Evolutionary conservation across 2,797 vertebrate genomes (phyloP), one percentile per base, ranked within the genome.

Genomic region (Eulemur coronatus): DNA sequence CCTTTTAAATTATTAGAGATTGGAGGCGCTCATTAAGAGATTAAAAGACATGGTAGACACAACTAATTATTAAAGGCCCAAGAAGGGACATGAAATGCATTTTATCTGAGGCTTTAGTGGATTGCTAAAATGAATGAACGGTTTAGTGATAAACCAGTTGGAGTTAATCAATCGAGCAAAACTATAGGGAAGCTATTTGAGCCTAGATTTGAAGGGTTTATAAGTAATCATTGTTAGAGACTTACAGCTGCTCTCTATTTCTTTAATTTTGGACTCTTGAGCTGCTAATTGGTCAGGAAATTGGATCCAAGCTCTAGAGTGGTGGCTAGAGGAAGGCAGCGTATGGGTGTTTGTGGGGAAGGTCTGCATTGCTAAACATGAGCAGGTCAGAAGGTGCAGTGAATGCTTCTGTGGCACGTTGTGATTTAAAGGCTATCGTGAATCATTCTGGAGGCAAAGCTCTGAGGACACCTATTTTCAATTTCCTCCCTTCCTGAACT

Each of bases 111-210:
- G 38, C 17, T 98, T 98, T 97, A 98, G 94, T 95, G 96, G 96
- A 97, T 97, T 98, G 89, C 97, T 98, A 98, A 98, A 98, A 95
- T 97, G 98, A 98, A 98, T 97, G 90, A 98, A 89, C 75, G 43
- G 95, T 98, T 97, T 98, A 97, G 96, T 96, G 97, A 97, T 98
- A 97, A 98, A 97, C 84, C 97, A 52, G 82, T 97, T 88, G 41
- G 75, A 98, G 87, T 96, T 98, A 98, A 97, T 98, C 97, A 98
- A 78, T 88, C 98, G 93, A 97, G 79, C 96, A 97, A 97, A 98
- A 70, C 97, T 98, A 80, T 67, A 93, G 92, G 89, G 97, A 98
- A 93, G 96, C 84, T 96, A 33, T 96, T 76, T 90, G 80, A 98
- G 57, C 95, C 95, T 97, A 96, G 80, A 97, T 98, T 96, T 96